Conservation (phyloP, 2,888 invertebrate species). For the Hypomecis atomaria region DNA sequence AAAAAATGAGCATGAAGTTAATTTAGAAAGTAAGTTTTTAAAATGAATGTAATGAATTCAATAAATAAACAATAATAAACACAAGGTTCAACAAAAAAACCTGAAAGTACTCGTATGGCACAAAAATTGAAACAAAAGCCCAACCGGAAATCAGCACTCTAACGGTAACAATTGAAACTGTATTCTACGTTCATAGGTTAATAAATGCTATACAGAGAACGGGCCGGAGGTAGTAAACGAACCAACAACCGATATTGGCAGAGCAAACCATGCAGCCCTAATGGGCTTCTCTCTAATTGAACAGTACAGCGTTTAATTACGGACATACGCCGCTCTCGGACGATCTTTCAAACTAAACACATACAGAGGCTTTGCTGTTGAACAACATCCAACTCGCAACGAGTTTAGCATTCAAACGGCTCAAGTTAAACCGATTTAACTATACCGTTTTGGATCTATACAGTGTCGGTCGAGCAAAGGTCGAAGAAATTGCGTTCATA, state of each 20-base stretch:
- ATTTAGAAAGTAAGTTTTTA: too few relatives aligned
- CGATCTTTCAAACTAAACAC: conserved; percentile 63
- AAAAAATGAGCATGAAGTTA: too few relatives aligned
- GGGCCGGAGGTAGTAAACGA: conserved; percentile 3
- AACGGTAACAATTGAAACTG: too few relatives aligned
- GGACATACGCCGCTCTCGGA: conserved; percentile 51
- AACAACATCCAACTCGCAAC: conserved; percentile 62
- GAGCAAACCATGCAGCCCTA: conserved; percentile 41
- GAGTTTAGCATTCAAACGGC: conserved; percentile 61
- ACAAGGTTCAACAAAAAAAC: too few relatives aligned
- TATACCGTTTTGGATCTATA: conserved; percentile 54
- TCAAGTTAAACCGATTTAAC: conserved; percentile 62
- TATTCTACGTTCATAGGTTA: too few relatives aligned
- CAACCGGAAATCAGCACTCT: too few relatives aligned
- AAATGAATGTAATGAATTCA: too few relatives aligned
- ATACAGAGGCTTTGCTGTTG: conserved; percentile 59
- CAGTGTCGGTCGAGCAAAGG: conserved; percentile 44
- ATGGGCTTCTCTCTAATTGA: conserved; percentile 55
- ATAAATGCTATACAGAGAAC: background rate
- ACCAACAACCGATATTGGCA: conserved; percentile 32
- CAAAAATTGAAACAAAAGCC: too few relatives aligned
- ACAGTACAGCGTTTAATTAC: conserved; percentile 60
- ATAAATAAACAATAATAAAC: too few relatives aligned
- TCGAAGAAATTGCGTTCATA: conserved; percentile 28
- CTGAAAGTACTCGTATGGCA: too few relatives aligned